These are phyloP conservation scores for Karalla daura DNA, from an alignment of 2,797 vertebrate species.

Conservation along the genomic window DNA sequence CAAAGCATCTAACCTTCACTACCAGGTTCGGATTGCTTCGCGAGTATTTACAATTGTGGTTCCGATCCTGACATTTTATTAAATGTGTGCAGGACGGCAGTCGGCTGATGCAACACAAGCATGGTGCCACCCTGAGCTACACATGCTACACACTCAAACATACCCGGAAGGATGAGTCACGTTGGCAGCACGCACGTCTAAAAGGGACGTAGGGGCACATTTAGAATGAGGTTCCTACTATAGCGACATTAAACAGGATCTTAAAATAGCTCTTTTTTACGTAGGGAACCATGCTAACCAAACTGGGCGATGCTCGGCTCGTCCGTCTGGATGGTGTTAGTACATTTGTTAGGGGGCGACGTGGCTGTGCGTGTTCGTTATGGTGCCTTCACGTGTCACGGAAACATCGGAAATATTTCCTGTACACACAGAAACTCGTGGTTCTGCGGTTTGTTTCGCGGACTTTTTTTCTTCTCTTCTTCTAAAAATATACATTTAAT, in stretches of 20 bases:
- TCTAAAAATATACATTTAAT: too few species aligned
- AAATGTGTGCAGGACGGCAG: not conserved
- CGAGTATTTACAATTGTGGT: accelerated
- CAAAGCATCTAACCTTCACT: too few species aligned
- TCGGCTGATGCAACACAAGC: conserved; percentile 67
- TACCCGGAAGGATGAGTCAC: conserved; percentile 14
- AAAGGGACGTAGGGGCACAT: too few species aligned
- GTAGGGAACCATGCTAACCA: not conserved
- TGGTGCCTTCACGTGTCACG: conserved; percentile 37
- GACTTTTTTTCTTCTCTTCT: too few species aligned
- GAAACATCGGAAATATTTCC: not conserved
- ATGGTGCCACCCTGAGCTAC: not conserved
- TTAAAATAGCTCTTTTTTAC: conserved; percentile 12
- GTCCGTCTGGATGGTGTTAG: not conserved
- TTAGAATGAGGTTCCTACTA: too few species aligned
- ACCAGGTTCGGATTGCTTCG: too few species aligned
- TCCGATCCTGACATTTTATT: not conserved
- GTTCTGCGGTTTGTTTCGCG: not conserved
- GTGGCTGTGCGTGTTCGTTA: conserved; percentile 7
- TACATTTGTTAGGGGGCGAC: not conserved
- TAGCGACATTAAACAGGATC: not conserved
- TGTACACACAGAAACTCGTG: not conserved
- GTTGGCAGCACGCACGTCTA: not conserved
- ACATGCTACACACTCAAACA: too few species aligned
- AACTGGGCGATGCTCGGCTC: not conserved